Conservation (phyloP, 2,888 invertebrate species). For the Amblyteles armatorius region DNA sequence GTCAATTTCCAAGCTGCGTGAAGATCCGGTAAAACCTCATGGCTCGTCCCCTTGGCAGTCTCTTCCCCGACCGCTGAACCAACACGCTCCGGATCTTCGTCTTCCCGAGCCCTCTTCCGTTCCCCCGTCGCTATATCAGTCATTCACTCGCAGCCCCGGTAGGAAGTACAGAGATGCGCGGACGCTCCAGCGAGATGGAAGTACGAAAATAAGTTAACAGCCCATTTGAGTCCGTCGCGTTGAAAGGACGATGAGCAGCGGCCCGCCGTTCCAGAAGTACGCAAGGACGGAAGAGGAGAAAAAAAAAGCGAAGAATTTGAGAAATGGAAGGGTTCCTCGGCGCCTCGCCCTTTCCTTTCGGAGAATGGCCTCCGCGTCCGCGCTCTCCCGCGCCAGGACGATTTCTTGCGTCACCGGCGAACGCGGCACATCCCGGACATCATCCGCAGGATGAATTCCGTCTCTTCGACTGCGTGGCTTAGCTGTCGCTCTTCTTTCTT, state of each 20-base stretch:
- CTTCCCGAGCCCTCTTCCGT: conserved; percentile 16
- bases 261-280: background rate
- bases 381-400: conserved; percentile 27
- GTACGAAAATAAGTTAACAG: conserved; percentile 58
- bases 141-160: background rate
- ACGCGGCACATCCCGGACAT: conserved; percentile 30
- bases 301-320: conserved; percentile 28
- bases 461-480: conserved; percentile 13
- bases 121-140: conserved; percentile 13
- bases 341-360: conserved; percentile 45
- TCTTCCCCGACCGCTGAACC: conserved; percentile 21
- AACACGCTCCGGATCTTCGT: background rate
- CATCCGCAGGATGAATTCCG: conserved; percentile 34
- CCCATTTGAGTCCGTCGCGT: conserved; percentile 39
- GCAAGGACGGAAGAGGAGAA: background rate
- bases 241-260: conserved; percentile 46
- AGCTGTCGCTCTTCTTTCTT: background rate
- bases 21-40: background rate
- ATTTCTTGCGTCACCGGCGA: conserved; percentile 26
- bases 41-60: background rate
- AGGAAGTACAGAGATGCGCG: background rate
- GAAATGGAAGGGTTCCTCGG: conserved; percentile 32
- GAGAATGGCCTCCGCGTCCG: conserved; percentile 7
- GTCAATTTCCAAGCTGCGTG: background rate
- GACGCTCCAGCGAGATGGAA: conserved; percentile 2